These are phyloP conservation scores for Neodontobutis hainanensis DNA, from an alignment of 2,113 vertebrate genomes.

Conservation along the genomic window DNA sequence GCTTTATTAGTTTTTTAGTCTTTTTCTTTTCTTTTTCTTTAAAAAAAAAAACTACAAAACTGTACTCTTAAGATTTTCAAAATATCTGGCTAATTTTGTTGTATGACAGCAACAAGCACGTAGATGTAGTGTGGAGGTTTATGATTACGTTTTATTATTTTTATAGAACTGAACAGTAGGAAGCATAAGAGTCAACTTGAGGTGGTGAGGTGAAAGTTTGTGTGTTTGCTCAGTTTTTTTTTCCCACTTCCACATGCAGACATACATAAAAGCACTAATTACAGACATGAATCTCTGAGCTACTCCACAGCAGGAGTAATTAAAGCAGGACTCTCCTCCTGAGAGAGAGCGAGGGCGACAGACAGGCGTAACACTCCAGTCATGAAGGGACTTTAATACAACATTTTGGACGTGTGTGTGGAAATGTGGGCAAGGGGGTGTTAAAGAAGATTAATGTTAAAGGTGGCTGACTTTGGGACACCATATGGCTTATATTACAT, in stretches of 20 bases:
- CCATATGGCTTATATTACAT: not conserved
- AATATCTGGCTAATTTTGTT: no score
- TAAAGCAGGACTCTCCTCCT: constrained; percentile 65
- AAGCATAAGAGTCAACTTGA: not conserved
- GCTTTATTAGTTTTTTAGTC: no score
- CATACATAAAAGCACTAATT: constrained; percentile 59
- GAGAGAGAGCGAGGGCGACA: constrained; percentile 43
- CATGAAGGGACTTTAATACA: constrained; percentile 1
- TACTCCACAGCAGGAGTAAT: constrained; percentile 68
- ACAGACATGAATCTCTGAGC: constrained; percentile 62
- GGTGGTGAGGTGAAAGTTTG: not conserved
- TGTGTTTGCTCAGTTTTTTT: not conserved
- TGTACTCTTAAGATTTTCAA: no score
- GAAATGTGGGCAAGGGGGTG: not conserved
- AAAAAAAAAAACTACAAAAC: no score
- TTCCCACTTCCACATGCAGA: constrained; percentile 14
- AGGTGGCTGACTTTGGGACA: constrained; percentile 1
- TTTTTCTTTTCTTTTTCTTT: no score
- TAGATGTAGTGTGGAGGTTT: not conserved
- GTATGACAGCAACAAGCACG: no score
- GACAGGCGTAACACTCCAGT: constrained; percentile 23
- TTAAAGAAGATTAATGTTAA: not conserved
- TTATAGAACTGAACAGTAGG: not conserved
- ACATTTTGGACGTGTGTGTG: not conserved
- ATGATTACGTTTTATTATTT: not conserved